Conservation (phyloP, 2,797 vertebrate species). For the Dipus sagitta region DNA sequence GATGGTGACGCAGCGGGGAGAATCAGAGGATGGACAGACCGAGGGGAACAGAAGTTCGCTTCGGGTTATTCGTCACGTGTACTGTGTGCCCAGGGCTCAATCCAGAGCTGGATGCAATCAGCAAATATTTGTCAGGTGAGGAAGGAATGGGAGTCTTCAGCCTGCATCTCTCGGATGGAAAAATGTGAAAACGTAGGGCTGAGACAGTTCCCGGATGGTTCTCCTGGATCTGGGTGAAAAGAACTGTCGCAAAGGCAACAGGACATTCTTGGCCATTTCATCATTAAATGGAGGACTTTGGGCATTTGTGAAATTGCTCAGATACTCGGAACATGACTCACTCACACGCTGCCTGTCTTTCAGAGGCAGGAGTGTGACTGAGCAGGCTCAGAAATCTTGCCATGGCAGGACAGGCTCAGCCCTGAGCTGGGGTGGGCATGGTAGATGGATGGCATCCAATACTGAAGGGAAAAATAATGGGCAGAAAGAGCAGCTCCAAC, state of each 20-base stretch:
- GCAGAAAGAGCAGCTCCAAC: background rate
- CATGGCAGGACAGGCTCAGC: background rate
- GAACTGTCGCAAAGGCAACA: background rate
- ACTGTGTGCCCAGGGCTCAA: no score
- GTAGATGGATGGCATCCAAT: no score
- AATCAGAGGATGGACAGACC: no score
- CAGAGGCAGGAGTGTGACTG: background rate
- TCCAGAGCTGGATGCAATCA: no score
- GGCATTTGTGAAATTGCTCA: slow-evolving; percentile 51
- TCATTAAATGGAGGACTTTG: slow-evolving; percentile 32
- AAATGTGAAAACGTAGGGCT: background rate
- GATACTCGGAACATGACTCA: slow-evolving; percentile 28
- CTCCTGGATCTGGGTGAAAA: background rate
- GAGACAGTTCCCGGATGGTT: background rate
- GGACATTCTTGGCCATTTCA: slow-evolving; percentile 30
- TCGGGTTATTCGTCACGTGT: no score
- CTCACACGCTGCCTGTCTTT: background rate
- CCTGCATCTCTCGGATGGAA: background rate
- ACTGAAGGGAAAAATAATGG: background rate
- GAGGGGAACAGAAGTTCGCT: no score
- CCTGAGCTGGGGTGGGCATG: fast-evolving
- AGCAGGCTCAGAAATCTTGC: background rate
- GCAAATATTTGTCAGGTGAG: no score
- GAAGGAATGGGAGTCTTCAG: background rate
- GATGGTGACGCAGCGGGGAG: background rate